Evolutionary conservation across 2,113 vertebrate species (phyloP).

Genomic region (Beaufortia kweichowensis): DNA sequence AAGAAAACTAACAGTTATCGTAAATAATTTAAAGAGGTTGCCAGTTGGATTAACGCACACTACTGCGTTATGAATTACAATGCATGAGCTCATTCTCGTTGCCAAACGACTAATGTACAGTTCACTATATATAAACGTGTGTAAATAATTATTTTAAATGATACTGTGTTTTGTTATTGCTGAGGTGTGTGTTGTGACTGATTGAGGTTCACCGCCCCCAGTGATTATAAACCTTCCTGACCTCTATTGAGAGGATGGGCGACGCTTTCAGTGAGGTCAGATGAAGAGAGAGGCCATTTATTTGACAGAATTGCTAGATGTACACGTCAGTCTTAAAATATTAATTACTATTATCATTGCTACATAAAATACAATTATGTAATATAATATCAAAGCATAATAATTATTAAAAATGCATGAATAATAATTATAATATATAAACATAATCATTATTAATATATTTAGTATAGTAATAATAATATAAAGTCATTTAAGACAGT

Average conservation of each 20-base stretch:
- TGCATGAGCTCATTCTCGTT: not conserved
- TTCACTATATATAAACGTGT: not conserved
- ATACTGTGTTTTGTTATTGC: not conserved
- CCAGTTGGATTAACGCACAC: not conserved
- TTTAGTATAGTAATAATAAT: too few species aligned
- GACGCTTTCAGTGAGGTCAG: not conserved
- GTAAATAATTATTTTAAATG: not conserved
- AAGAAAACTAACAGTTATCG: not conserved
- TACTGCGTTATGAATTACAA: not conserved
- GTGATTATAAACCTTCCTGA: slow-evolving; percentile 19
- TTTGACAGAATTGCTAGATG: not conserved
- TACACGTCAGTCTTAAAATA: too few species aligned
- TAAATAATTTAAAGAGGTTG: not conserved
- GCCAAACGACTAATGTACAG: not conserved
- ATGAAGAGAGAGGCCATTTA: not conserved
- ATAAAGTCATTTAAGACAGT: too few species aligned
- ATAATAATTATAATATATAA: too few species aligned
- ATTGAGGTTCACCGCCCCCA: not conserved
- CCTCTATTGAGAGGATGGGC: not conserved
- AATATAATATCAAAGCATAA: too few species aligned
- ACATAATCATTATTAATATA: too few species aligned
- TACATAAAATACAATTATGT: too few species aligned
- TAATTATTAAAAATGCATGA: too few species aligned
- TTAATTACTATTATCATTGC: too few species aligned
- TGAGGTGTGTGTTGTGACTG: not conserved